phyloP scores from a whole-genome alignment of 2,113 vertebrate genomes.

The Neodontobutis hainanensis region DNA sequence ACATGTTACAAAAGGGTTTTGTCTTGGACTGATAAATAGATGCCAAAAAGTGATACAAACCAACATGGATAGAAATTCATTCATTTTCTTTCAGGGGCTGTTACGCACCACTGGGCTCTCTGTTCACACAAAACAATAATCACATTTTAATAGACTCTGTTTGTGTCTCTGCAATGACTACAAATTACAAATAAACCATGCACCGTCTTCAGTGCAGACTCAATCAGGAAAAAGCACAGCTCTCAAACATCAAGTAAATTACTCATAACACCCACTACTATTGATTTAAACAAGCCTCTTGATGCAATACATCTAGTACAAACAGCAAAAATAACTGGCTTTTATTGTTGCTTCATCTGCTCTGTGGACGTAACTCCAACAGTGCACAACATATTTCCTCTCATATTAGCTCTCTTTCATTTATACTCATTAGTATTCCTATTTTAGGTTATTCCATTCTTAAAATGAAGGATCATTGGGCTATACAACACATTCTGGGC shows the following conservation, averaged over 20 bases:
- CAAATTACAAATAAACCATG: slow-evolving; percentile 8
- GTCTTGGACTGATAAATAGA: slow-evolving; percentile 5
- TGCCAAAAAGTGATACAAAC: slow-evolving; percentile 4
- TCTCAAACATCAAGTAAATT: not conserved
- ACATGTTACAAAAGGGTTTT: slow-evolving; percentile 1
- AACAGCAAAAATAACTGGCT: too few relatives aligned
- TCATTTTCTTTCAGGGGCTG: not conserved
- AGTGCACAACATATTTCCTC: too few relatives aligned
- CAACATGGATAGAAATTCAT: slow-evolving; percentile 1
- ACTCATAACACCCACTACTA: too few relatives aligned
- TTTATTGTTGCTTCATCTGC: too few relatives aligned
- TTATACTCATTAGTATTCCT: too few relatives aligned
- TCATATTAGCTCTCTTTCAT: too few relatives aligned
- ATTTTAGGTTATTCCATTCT: too few relatives aligned
- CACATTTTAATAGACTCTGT: slow-evolving; percentile 6
- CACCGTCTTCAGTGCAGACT: not conserved
- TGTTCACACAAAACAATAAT: not conserved
- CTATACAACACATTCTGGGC: too few relatives aligned
- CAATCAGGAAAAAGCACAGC: not conserved
- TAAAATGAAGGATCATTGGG: too few relatives aligned
- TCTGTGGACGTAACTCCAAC: too few relatives aligned
- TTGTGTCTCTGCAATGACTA: slow-evolving; percentile 1
- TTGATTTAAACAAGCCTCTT: not conserved
- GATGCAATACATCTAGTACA: not conserved
- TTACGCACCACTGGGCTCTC: slow-evolving; percentile 7